Base-by-base conservation (phyloP, 1,140 invertebrate genomes). In the Sesamia nonagrioides region DNA sequence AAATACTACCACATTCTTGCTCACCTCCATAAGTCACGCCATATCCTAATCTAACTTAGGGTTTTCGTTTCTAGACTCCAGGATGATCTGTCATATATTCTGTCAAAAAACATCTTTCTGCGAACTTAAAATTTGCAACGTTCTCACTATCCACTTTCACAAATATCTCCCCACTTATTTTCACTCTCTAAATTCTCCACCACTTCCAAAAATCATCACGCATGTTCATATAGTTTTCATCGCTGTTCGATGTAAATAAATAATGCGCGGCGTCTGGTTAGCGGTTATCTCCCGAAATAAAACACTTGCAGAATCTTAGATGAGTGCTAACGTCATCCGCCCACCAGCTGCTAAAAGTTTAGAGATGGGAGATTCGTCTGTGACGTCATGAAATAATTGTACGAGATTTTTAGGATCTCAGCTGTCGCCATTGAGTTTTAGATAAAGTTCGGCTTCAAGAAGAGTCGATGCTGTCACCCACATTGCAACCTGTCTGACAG, bases 271-370 rank as follows among this genome's bases (percentile, higher is more conserved):
- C 40, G 56, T 75, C 72, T 75, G 72, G 37, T 58, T 42, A 74
- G 52, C 48, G 54, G 52, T 75, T 61, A 75, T 61, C 56, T 75
- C 72, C 72, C 40, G 42, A 75, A 61, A 75, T 75, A 75, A 75
- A 75, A 75, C 72, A 61, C 72, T 72, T 69, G 35, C 27, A 11
- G 54, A 42, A 1, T 42, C 40, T 42, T 42, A 9, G 40, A 75
- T 48, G 40, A 75, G 56, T 75, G 58, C 72, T 61, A 13, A 35
- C 72, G 72, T 75, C 72, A 75, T 21, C 17, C 72, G 54, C 72
- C 56, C 54, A 75, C 54, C 42, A 13, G 35, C 5, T 61, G 21
- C 9, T 72, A 40, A 37, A 27, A 18, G 21, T 13, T 69, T 66
- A 66, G 60, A 15, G 27, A 54, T 72, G 8, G 40, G 21, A 42